Conservation (phyloP, 2,113 vertebrate genomes). For the Pelodiscus sinensis region DNA sequence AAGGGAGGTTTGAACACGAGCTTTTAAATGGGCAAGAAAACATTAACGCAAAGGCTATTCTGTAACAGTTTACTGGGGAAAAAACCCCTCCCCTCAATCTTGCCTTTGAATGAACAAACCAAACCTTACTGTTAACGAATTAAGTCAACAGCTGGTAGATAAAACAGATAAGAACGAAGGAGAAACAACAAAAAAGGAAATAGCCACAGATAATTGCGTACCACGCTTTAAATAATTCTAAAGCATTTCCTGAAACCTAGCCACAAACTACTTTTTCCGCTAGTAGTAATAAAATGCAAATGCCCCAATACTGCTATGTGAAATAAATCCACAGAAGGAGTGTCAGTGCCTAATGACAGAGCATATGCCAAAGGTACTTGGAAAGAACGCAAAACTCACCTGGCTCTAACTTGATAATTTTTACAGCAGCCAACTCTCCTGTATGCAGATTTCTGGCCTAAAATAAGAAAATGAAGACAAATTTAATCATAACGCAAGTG, state of each 20-base stretch:
- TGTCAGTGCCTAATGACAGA: neutral
- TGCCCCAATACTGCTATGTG: neutral
- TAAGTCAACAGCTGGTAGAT: neutral
- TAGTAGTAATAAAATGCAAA: neutral
- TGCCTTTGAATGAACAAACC: neutral
- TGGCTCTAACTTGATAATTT: slow-evolving; percentile 98
- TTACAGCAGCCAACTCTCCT: slow-evolving; percentile 95
- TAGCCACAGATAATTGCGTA: neutral
- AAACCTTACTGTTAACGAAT: neutral
- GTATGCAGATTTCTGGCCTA: slow-evolving; percentile 96
- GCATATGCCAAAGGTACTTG: neutral
- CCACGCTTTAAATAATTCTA: neutral
- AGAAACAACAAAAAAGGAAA: neutral
- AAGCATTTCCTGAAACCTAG: slow-evolving; percentile 46
- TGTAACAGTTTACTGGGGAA: neutral
- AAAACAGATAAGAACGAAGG: slow-evolving; percentile 23
- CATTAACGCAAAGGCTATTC: neutral
- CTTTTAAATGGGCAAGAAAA: neutral
- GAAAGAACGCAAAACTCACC: slow-evolving; percentile 83
- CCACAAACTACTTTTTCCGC: neutral
- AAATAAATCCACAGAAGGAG: slow-evolving; percentile 33
- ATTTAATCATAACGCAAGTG: slow-evolving; percentile 7
- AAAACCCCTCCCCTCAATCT: neutral
- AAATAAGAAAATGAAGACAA: slow-evolving; percentile 64
- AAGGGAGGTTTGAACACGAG: neutral